phyloP scores from a whole-genome alignment of 1,140 invertebrate genomes.

The Grapholita molesta region DNA sequence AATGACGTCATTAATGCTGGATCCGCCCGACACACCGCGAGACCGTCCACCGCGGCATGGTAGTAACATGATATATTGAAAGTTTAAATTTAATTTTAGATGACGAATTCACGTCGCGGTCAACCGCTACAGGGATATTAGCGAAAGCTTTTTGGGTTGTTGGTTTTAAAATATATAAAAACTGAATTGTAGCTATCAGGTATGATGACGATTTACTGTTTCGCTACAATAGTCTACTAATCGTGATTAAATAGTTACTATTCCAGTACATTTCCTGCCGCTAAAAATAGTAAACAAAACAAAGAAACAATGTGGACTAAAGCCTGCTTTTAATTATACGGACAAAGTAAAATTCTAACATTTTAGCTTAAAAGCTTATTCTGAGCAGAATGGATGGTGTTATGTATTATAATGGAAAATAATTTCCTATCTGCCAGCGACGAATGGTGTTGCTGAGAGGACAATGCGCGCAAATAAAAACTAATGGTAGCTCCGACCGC shows the following conservation, averaged over 20 bases:
- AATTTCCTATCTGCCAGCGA: slow-evolving; percentile 52
- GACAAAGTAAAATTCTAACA: not conserved
- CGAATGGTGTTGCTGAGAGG: slow-evolving; percentile 36
- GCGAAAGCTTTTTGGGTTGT: not conserved
- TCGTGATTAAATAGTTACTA: not conserved
- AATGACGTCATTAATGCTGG: too few relatives aligned
- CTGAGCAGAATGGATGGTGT: slow-evolving; percentile 37
- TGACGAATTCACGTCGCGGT: not conserved
- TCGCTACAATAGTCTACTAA: not conserved
- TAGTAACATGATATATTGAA: too few relatives aligned
- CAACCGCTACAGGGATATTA: not conserved
- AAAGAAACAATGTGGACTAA: not conserved
- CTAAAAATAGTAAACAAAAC: not conserved
- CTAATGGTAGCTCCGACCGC: slow-evolving; percentile 50
- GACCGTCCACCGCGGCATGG: too few relatives aligned
- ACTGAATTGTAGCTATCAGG: not conserved
- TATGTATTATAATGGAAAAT: slow-evolving; percentile 61
- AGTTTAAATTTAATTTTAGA: too few relatives aligned
- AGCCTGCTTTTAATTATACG: not conserved
- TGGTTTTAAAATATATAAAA: not conserved
- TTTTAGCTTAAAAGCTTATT: slow-evolving; percentile 27
- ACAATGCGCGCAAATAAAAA: slow-evolving; percentile 65
- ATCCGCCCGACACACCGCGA: too few relatives aligned
- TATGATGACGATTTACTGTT: not conserved
- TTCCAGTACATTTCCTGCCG: not conserved